Percentiles rank a stretch among this genome's conserved stretches.
Evolutionary conservation across 2,888 invertebrate species (phyloP).

Genomic region (Acleris cristana): DNA sequence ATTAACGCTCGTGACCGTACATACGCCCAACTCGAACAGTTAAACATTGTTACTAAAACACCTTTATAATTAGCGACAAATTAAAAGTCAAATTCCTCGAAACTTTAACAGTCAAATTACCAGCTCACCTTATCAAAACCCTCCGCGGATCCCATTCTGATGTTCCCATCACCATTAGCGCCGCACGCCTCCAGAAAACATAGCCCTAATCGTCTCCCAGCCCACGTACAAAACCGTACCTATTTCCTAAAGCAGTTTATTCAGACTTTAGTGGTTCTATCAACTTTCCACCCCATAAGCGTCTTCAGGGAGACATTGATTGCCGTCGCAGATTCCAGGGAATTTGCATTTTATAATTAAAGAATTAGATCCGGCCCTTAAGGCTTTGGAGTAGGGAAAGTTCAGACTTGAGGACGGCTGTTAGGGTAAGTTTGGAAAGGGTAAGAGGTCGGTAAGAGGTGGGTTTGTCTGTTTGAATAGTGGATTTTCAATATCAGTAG

Average conservation of each 20-base stretch:
- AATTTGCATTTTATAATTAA: slow-evolving; percentile 83
- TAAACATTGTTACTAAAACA: too few relatives aligned
- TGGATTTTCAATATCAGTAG: too few relatives aligned
- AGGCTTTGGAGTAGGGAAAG: slow-evolving; percentile 34
- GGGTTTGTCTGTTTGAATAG: too few relatives aligned
- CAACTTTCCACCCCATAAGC: slow-evolving; percentile 78
- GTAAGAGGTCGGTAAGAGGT: slow-evolving; percentile 3
- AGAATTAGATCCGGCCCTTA: slow-evolving; percentile 63
- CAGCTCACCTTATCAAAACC: slow-evolving; percentile 23
- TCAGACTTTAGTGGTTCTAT: slow-evolving; percentile 60
- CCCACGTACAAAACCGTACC: slow-evolving; percentile 34
- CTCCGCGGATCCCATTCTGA: slow-evolving; percentile 17
- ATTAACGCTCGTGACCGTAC: too few relatives aligned
- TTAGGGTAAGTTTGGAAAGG: slow-evolving; percentile 18
- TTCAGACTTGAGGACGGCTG: slow-evolving; percentile 16
- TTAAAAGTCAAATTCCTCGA: too few relatives aligned
- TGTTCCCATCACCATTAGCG: slow-evolving; percentile 27
- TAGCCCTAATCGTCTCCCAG: slow-evolving; percentile 20
- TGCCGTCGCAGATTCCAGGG: slow-evolving; percentile 56
- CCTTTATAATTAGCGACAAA: too few relatives aligned
- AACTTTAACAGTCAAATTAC: background rate
- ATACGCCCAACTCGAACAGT: too few relatives aligned
- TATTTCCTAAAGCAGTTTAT: slow-evolving; percentile 40
- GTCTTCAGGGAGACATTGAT: slow-evolving; percentile 68
- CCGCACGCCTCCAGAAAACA: slow-evolving; percentile 28